phyloP scores from a whole-genome alignment of 2,797 vertebrate genomes.

The Oreochromis grahami region DNA sequence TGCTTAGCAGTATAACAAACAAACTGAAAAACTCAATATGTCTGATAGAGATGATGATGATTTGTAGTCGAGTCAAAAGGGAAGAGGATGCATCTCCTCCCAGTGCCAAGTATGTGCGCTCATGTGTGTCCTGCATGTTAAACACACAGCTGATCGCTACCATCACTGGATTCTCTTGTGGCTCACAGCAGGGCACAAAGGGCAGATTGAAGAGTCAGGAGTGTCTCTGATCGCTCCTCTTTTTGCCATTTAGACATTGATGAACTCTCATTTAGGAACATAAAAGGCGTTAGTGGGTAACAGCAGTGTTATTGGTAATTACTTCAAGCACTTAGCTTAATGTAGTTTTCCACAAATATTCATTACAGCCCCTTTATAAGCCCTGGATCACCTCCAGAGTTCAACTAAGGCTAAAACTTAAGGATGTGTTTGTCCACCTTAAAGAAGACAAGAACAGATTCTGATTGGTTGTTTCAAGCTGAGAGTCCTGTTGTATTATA shows the following conservation, averaged over 20 bases:
- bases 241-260: slow-evolving; percentile 36
- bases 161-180: slow-evolving; percentile 71
- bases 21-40: neutral
- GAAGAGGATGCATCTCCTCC: slow-evolving; percentile 35
- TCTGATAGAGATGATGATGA: slow-evolving; percentile 26
- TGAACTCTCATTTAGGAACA: slow-evolving; percentile 12
- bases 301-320: neutral
- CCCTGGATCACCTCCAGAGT: neutral
- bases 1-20: neutral
- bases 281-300: neutral
- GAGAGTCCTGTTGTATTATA: neutral
- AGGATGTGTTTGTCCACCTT: neutral
- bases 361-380: neutral
- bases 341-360: neutral
- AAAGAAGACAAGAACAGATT: neutral
- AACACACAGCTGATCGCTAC: slow-evolving; percentile 74
- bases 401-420: neutral
- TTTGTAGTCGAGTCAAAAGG: slow-evolving; percentile 53
- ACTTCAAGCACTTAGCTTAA: neutral
- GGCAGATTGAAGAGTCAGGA: slow-evolving; percentile 68
- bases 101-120: slow-evolving; percentile 51
- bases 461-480: neutral
- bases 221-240: slow-evolving; percentile 16
- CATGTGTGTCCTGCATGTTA: slow-evolving; percentile 73
- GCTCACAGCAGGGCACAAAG: slow-evolving; percentile 67